Conservation (phyloP, 2,113 vertebrate genomes). For the Anguilla japonica region DNA sequence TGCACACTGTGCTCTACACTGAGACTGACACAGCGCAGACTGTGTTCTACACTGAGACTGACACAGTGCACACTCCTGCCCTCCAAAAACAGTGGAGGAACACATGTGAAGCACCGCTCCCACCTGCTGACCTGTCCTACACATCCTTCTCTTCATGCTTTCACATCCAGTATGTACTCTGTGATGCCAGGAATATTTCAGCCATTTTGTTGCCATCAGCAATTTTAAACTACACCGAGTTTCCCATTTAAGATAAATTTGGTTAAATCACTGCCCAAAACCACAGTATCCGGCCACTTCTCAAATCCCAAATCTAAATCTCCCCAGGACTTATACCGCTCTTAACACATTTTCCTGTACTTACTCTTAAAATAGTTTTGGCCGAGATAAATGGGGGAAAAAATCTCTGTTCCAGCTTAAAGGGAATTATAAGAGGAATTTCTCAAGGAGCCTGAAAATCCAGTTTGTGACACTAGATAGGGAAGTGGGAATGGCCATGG, state of each 20-base stretch:
- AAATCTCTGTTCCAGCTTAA: slow-evolving; percentile 15
- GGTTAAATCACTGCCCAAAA: background rate
- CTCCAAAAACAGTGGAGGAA: background rate
- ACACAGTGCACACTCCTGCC: background rate
- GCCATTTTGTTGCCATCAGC: background rate
- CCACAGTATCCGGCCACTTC: slow-evolving; percentile 32
- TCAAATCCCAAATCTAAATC: slow-evolving; percentile 45
- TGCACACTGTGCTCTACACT: too few relatives aligned
- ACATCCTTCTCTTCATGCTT: background rate
- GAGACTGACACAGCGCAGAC: too few relatives aligned
- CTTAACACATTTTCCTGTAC: slow-evolving; percentile 46
- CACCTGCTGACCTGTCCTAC: slow-evolving; percentile 7
- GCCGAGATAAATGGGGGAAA: slow-evolving; percentile 24
- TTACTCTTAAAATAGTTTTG: slow-evolving; percentile 42
- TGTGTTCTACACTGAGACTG: background rate
- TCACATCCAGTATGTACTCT: slow-evolving; percentile 5
- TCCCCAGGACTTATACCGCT: slow-evolving; percentile 45
- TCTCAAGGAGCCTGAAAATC: background rate
- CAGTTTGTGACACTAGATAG: slow-evolving; percentile 4
- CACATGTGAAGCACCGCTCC: background rate
- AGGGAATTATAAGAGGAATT: slow-evolving; percentile 8
- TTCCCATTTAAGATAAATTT: slow-evolving; percentile 12
- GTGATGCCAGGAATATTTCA: background rate
- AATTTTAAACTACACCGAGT: background rate
- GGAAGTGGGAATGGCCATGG: background rate